phyloP scores from a whole-genome alignment of 2,113 vertebrate species.

The Phylloscopus trochiloides region DNA sequence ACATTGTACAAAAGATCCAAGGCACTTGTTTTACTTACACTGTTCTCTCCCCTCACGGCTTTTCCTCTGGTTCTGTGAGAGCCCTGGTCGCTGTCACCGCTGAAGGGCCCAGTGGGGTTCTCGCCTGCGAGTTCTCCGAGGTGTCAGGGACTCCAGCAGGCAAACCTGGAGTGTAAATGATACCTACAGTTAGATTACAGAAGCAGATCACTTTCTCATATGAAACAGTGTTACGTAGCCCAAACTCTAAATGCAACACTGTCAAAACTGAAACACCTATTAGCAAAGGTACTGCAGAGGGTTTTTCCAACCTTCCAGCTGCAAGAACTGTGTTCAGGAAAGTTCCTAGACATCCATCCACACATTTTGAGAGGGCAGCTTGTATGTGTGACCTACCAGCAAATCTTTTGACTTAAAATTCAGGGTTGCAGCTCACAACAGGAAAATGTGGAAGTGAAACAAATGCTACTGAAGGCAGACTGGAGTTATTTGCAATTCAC shows the following conservation, averaged over 20 bases:
- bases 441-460: conserved; percentile 10
- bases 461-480: background rate
- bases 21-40: fast-evolving
- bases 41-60: fast-evolving
- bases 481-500: background rate
- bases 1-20: fast-evolving
- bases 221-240: background rate
- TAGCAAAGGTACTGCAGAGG: background rate
- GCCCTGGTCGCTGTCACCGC: fast-evolving
- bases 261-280: background rate
- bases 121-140: fast-evolving
- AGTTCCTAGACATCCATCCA: background rate
- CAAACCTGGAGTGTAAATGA: background rate
- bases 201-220: background rate
- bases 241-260: background rate
- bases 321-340: background rate
- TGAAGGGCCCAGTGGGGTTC: background rate
- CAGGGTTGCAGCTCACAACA: background rate
- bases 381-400: background rate
- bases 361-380: background rate
- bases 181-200: background rate
- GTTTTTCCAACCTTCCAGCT: background rate
- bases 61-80: background rate
- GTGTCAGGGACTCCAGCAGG: fast-evolving
- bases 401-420: background rate